Evolutionary conservation across 2,797 vertebrate species (phyloP), one percentile per base, ranked within the genome.

Genomic region (Helarctos malayanus): DNA sequence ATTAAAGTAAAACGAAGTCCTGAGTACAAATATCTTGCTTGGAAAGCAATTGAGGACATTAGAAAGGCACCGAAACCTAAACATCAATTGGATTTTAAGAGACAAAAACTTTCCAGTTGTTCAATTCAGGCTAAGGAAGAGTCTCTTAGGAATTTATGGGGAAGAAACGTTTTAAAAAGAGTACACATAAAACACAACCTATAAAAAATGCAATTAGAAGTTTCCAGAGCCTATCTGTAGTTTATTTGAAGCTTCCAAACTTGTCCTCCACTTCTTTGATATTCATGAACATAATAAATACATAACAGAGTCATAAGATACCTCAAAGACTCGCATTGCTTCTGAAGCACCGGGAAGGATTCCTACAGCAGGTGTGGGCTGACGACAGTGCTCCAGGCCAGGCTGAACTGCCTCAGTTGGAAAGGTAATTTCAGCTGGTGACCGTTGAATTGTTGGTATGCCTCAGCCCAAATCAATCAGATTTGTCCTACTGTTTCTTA

Each of bases 401-500:
- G 41, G 90, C 89, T 78, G 81, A 95, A 97, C 91, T 49, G 91
- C 19, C 94, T 49, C 18, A 86, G 61, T 82, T 65, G 71, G 54
- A 95, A 96, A 97, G 76, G 79, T 95, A 81, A 91, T 97, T 97
- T 98, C 89, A 92, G 49, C 29, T 63, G 32, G 63, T 16, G 91
- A 38, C 88, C 96, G 45, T 91, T 94, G 85, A 95, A 79, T 57
- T 98, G 87, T 97, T 87, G 80, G 96, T 83, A 73, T n/a, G 45
- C 81, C n/a, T 96, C 81, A 87, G 27, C 57, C 80, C 83, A 96
- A 97, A 95, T 90, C 41, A 92, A 95, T 98, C 71, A 90, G 38
- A 96, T 94, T 90, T 88, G 13, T 91, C 90, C 93, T 8, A 23
- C 90, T 98, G 92, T 73, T 95, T 97, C 52, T 97, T 96, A 79